Percentiles rank a stretch among this genome's conserved stretches.
Evolutionary conservation across 2,797 vertebrate genomes (phyloP).

Genomic region (Limosa lapponica): DNA sequence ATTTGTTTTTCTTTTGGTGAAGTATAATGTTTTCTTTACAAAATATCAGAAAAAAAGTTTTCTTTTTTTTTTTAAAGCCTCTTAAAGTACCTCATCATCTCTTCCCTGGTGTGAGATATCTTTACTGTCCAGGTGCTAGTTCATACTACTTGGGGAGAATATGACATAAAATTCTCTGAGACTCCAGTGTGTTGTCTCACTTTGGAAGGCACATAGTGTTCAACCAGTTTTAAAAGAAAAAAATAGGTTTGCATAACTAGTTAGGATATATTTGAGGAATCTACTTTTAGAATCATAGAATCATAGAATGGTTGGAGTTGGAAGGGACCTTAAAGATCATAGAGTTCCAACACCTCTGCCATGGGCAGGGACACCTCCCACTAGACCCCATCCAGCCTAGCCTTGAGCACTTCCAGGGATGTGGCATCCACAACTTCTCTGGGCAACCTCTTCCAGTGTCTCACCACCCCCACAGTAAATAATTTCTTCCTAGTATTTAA

Average conservation of each 20-base stretch:
- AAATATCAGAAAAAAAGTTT: not conserved
- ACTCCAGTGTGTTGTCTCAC: accelerated
- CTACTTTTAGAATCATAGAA: not conserved
- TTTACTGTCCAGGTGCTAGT: not conserved
- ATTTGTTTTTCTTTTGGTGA: not conserved
- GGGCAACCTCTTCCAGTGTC: too few species aligned
- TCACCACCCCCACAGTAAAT: too few species aligned
- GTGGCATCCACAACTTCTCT: too few species aligned
- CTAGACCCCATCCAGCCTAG: too few species aligned
- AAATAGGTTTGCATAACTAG: not conserved
- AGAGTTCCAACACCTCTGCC: too few species aligned
- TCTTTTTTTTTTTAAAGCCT: not conserved
- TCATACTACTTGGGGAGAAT: not conserved
- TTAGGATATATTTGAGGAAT: not conserved
- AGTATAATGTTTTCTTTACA: not conserved
- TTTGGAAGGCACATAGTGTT: not conserved
- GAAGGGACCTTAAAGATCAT: too few species aligned
- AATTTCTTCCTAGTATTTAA: too few species aligned
- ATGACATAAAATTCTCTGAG: not conserved
- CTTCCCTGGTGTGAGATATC: not conserved
- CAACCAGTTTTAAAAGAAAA: not conserved
- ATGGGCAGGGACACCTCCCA: too few species aligned
- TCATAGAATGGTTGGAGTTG: too few species aligned
- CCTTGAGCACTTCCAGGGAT: too few species aligned
- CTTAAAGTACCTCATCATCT: not conserved